Percentiles rank a stretch among this genome's conserved stretches.
Conservation (phyloP, 2,113 vertebrate species). For the Equus przewalskii region DNA sequence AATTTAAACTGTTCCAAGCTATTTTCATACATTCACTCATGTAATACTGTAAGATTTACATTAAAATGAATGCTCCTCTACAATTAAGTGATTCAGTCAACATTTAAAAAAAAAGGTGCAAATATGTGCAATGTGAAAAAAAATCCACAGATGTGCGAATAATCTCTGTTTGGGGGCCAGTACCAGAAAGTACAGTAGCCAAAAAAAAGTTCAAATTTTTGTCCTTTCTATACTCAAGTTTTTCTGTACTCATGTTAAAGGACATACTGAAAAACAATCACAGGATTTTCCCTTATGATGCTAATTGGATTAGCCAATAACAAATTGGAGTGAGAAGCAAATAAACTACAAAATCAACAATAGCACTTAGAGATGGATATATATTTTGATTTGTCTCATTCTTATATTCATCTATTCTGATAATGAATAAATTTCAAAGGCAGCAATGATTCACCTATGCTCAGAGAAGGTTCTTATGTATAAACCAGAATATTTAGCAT, state of each 20-base stretch:
- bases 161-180: constrained; percentile 67
- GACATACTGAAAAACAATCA: background rate
- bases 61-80: constrained; percentile 84
- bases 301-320: background rate
- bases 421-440: constrained; percentile 4
- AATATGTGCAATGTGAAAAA: constrained; percentile 82
- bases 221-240: background rate
- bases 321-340: background rate
- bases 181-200: constrained; percentile 74
- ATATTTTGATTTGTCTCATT: background rate
- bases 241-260: constrained; percentile 38
- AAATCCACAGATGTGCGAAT: constrained; percentile 84
- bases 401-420: background rate
- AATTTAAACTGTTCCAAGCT: constrained; percentile 86
- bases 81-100: constrained; percentile 86
- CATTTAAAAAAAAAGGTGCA: constrained; percentile 83
- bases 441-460: background rate
- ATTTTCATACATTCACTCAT: constrained; percentile 87
- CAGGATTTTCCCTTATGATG: background rate
- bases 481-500: background rate
- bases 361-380: background rate
- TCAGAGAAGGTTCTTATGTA: background rate
- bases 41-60: constrained; percentile 87
- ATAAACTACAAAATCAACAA: constrained; percentile 18
- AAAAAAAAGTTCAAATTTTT: background rate